A percentile compares a stretch with the other conserved stretches of the same genome.
Conservation (phyloP, 2,797 vertebrate genomes). For the Smutsia gigantea region DNA sequence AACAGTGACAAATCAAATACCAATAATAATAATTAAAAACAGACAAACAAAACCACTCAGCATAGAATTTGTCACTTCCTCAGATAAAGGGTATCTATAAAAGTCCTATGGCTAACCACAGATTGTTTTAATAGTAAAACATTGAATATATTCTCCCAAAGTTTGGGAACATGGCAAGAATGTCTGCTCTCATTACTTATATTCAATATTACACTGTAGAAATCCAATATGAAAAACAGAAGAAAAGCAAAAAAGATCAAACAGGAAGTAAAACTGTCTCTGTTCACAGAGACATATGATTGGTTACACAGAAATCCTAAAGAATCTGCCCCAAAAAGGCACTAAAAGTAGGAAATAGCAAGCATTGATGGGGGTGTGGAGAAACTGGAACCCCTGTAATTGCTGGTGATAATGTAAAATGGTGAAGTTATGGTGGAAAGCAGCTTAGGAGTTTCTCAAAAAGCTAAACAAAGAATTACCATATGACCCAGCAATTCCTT, state of each 20-base stretch:
- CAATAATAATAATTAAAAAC: neutral
- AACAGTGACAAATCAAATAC: neutral
- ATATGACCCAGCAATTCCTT: neutral
- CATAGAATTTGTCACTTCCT: neutral
- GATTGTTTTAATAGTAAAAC: neutral
- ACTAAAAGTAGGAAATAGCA: neutral
- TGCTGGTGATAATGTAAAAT: neutral
- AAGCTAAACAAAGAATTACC: neutral
- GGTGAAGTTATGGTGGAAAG: neutral
- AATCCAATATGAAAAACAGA: neutral
- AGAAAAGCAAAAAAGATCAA: neutral
- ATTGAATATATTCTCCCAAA: neutral
- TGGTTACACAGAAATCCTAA: neutral
- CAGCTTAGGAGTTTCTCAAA: neutral
- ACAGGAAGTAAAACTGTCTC: neutral
- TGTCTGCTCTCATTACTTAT: neutral
- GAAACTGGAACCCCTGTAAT: neutral
- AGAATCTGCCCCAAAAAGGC: neutral
- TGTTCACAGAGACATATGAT: neutral
- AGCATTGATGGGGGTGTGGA: neutral
- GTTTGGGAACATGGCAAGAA: neutral
- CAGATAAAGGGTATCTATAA: neutral
- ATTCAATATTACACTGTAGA: neutral
- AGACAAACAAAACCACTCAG: neutral
- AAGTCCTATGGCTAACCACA: neutral